phyloP scores from a whole-genome alignment of 2,888 invertebrate species.

The Macrosiphum euphorbiae region DNA sequence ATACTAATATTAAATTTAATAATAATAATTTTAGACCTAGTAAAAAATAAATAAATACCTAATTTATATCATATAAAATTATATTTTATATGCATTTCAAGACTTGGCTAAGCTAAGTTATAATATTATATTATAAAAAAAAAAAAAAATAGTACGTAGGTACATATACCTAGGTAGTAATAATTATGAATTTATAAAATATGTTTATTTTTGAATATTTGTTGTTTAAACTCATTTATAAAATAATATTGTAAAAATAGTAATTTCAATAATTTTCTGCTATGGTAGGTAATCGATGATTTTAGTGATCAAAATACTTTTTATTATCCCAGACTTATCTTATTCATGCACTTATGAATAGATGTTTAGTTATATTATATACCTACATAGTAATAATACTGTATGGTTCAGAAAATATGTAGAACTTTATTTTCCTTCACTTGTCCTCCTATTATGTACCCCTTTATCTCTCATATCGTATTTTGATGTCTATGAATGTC shows the following conservation, averaged over 20 bases:
- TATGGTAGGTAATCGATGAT: not conserved
- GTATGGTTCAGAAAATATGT: not conserved
- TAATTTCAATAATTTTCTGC: not conserved
- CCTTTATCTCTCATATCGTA: not conserved
- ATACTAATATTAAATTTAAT: not conserved
- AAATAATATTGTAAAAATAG: not conserved
- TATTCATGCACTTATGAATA: not conserved
- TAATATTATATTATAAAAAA: not conserved
- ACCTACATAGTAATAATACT: not conserved
- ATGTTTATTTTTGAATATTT: not conserved
- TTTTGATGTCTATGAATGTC: not conserved
- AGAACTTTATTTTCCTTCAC: not conserved
- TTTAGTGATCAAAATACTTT: not conserved
- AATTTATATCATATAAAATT: too few relatives aligned
- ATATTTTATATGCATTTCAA: too few relatives aligned
- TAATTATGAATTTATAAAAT: not conserved
- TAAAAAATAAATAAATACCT: not conserved
- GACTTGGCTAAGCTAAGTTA: too few relatives aligned
- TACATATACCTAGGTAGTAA: not conserved
- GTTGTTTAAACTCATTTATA: not conserved
- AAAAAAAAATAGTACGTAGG: not conserved
- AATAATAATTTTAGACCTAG: not conserved
- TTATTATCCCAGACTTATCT: not conserved
- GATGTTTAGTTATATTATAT: not conserved
- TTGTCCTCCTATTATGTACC: not conserved